phyloP scores from a whole-genome alignment of 2,888 invertebrate species.

The Napeogenes inachia region DNA sequence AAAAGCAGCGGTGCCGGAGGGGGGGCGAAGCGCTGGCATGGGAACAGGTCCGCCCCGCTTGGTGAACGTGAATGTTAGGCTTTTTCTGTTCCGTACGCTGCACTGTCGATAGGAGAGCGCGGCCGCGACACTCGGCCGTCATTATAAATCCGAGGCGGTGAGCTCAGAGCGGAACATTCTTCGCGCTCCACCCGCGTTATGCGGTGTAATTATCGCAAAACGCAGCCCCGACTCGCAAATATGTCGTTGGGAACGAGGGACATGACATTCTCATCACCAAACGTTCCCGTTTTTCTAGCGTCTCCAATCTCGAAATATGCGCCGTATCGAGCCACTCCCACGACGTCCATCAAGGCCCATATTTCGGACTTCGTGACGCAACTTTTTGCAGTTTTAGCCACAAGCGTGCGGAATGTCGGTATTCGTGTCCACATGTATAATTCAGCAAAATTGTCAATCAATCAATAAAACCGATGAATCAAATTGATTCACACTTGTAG shows the following conservation, averaged over 20 bases:
- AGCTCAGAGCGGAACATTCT: slow-evolving; percentile 71
- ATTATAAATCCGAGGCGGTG: slow-evolving; percentile 73
- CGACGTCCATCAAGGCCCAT: slow-evolving; percentile 54
- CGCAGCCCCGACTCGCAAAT: slow-evolving; percentile 72
- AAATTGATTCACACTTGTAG: slow-evolving; percentile 75
- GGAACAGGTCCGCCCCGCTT: slow-evolving; percentile 61
- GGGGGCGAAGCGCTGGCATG: slow-evolving; percentile 45
- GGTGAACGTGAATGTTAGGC: slow-evolving; percentile 56
- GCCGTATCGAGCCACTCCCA: slow-evolving; percentile 59
- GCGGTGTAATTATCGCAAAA: slow-evolving; percentile 75
- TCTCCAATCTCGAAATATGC: slow-evolving; percentile 54
- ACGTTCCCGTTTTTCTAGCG: slow-evolving; percentile 61
- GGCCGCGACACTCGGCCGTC: slow-evolving; percentile 66
- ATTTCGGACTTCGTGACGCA: slow-evolving; percentile 51
- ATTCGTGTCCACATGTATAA: slow-evolving; percentile 73
- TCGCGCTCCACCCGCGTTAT: slow-evolving; percentile 68
- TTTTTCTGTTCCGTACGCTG: slow-evolving; percentile 52
- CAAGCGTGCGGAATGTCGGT: slow-evolving; percentile 66
- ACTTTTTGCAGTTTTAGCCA: slow-evolving; percentile 61
- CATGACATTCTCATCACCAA: slow-evolving; percentile 78
- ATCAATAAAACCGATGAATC: slow-evolving; percentile 74
- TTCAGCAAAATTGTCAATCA: slow-evolving; percentile 72
- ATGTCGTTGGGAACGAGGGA: slow-evolving; percentile 74
- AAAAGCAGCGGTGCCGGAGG: slow-evolving; percentile 51
- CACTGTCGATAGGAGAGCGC: slow-evolving; percentile 59